These are phyloP conservation scores for Mamestra brassicae DNA, from an alignment of 2,888 invertebrate species.

Conservation along the genomic window DNA sequence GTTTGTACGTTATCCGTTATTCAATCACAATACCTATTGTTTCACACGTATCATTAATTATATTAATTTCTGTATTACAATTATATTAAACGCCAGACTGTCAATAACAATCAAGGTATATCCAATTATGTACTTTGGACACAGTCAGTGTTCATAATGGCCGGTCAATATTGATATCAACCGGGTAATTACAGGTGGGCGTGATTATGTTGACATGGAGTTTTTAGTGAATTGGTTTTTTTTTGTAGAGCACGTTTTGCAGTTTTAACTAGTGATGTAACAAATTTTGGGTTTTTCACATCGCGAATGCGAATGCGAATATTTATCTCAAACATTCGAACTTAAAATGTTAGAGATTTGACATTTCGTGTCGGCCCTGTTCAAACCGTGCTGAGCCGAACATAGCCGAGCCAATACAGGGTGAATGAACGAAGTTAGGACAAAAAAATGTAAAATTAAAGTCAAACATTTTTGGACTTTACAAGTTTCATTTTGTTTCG, in stretches of 20 bases:
- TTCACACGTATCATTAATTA: not conserved
- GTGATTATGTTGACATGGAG: not conserved
- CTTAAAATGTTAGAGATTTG: too few relatives aligned
- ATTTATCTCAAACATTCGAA: too few relatives aligned
- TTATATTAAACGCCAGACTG: constrained; percentile 7
- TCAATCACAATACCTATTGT: not conserved
- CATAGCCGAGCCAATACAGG: too few relatives aligned
- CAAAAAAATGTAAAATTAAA: too few relatives aligned
- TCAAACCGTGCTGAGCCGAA: too few relatives aligned
- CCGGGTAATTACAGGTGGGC: constrained; percentile 14
- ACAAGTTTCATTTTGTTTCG: too few relatives aligned
- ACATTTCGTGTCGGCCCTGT: too few relatives aligned
- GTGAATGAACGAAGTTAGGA: too few relatives aligned
- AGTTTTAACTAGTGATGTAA: not conserved
- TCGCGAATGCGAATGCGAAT: too few relatives aligned
- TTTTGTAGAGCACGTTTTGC: not conserved
- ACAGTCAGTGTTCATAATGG: constrained; percentile 29
- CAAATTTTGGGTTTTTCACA: too few relatives aligned
- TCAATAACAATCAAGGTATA: constrained; percentile 30
- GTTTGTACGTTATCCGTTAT: not conserved
- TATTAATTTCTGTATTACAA: not conserved
- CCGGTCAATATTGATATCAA: constrained; percentile 23
- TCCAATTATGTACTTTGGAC: constrained; percentile 28
- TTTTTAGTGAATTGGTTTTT: constrained; percentile 1
- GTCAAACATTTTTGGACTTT: too few relatives aligned